Evolutionary conservation across 2,888 invertebrate species (phyloP), one percentile per base, ranked within the genome.

Genomic region (Hirtodrosophila duncani): DNA sequence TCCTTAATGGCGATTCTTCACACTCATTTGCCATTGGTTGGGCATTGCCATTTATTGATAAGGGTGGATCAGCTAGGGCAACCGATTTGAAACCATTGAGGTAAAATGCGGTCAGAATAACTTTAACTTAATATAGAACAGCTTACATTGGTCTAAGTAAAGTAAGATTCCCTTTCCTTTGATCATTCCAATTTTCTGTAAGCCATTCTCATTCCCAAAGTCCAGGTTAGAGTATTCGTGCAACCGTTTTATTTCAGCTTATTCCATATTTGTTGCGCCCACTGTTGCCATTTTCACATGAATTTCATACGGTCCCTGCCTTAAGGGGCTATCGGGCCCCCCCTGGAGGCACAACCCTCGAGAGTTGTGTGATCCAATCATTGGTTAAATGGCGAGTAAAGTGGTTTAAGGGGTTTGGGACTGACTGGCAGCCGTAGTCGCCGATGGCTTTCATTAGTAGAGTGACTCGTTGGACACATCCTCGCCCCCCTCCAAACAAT

Each of bases 301-400:
- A 36, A 36, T 56, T 46, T 11, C 57, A 57, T 41, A 60, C 61
- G 38, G 34, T 39, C 37, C 30, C 48, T 10, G 29, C 21, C 23
- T 34, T 34, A 20, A 8, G 21, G 14, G 31, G 48, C 18, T 34
- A 38, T 13, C 11, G 21, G 46, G 33, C 27, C 27, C 34, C 36
- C 4, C 6, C 10, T 31, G 46, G 16, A 30, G 4, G 16, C 18
- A 38, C 57, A 37, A 26, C 50, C 36, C 42, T 56, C 49, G n/a
- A n/a, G n/a, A n/a, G n/a, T n/a, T n/a, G n/a, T 67, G 62, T 72
- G 69, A 69, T 79, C 72, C 67, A 77, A 80, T 80, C 70, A 80
- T 63, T 60, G 77, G 72, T 77, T 77, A 72, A 77, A 77, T 77
- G 80, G 74, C 39, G 78, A 67, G 63, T 80, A 66, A 77, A 80